Conservation (phyloP, 2,113 vertebrate species). For the Aix galericulata region DNA sequence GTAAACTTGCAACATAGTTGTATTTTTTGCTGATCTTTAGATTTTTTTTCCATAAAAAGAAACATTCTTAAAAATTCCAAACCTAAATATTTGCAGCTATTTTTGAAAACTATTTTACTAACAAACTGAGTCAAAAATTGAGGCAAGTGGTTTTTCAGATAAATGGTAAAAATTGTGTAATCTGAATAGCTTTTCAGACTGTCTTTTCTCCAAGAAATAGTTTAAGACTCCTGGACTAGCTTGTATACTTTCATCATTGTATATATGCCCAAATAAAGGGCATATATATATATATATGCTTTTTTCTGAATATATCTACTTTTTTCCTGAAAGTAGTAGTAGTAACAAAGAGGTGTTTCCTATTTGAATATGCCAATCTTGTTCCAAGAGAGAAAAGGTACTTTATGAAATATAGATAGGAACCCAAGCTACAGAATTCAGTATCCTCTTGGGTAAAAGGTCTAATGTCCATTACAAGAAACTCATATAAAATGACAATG, state of each 20-base stretch:
- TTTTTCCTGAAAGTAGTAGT: background rate
- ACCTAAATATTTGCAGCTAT: accelerated
- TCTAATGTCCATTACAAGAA: background rate
- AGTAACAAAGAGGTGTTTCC: background rate
- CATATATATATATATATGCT: too few relatives aligned
- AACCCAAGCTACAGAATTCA: background rate
- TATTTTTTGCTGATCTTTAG: background rate
- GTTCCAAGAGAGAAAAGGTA: background rate
- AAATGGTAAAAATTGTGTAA: background rate
- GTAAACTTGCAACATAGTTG: background rate
- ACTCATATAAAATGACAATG: background rate
- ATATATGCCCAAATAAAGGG: background rate
- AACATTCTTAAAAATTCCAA: background rate
- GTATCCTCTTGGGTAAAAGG: background rate
- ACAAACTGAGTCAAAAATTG: background rate
- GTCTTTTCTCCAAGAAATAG: background rate
- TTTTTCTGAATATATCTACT: too few relatives aligned
- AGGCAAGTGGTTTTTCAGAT: background rate
- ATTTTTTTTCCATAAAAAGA: background rate
- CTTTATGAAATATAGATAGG: background rate
- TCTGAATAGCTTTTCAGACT: background rate
- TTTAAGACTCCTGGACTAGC: background rate
- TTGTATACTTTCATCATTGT: background rate
- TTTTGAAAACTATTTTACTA: background rate
- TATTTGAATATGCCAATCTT: background rate